Base-by-base conservation (phyloP, 2,888 invertebrate genomes). In the Tenthredo distinguenda region DNA sequence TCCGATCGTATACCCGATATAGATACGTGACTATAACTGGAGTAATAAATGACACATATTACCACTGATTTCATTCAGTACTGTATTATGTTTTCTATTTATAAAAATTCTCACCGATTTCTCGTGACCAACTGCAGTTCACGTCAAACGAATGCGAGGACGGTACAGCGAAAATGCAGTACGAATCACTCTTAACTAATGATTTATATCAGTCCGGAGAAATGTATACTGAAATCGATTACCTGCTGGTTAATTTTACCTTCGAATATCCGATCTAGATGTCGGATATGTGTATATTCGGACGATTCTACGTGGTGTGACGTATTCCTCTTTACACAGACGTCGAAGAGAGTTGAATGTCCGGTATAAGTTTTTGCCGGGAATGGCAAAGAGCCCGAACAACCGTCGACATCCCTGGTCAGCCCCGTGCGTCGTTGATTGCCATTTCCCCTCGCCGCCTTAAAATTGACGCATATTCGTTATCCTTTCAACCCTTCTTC, bases 391-490 rank as follows among this genome's bases (percentile, higher is more conserved):
- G 68, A 21, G 90, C 87, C 77, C 88, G 87, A 87, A 68, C 34
- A 21, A 68, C 68, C 47, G 43, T 71, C 68, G 15, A 68, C n/a
- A 15, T 47, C 47, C 68, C 43, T 71, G 83, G 47, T n/a, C 43
- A 83, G 71, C 65, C 26, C 88, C 90, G 55, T 55, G 7, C 55
- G 88, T 88, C 90, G 90, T 90, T 93, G 92, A 93, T 93, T 93
- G 92, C 92, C 90, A 91, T 90, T 89, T 90, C 89, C 91, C 91
- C 90, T 88, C 89, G 88, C 90, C 90, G 90, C 91, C 91, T 91
- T 91, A 92, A 93, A 92, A 93, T 93, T 92, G 92, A 92, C 92
- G 92, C 91, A 92, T 93, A 92, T 92, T 92, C 92, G 92, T 93
- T 93, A 92, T 92, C 92, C 92, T 91, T 91, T 91, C 90, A 91